A percentile compares a stretch with the other conserved stretches of the same genome.
Evolutionary conservation across 2,113 vertebrate species (phyloP).

Genomic region (Halcyon malimbica): DNA sequence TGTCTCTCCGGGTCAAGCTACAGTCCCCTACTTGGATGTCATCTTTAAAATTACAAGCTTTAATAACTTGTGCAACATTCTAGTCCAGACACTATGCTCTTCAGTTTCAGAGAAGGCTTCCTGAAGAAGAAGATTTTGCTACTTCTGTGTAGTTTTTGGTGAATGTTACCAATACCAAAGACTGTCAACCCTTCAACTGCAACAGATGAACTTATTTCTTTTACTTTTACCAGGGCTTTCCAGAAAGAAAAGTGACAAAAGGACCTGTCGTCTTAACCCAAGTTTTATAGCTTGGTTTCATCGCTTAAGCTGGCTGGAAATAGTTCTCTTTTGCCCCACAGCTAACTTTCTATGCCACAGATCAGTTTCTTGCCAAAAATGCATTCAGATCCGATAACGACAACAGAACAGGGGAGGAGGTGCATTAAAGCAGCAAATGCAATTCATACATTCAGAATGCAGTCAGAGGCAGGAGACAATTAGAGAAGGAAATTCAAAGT

Average conservation of each 20-base stretch:
- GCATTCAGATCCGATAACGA: not conserved
- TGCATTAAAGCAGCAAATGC: conserved; percentile 12
- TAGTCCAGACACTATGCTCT: not conserved
- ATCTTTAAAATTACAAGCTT: not conserved
- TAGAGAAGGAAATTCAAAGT: conserved; percentile 53
- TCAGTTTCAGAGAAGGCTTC: not conserved
- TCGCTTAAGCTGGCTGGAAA: not conserved
- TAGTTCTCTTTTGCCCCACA: not conserved
- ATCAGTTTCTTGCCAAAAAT: not conserved
- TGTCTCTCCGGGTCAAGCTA: not conserved
- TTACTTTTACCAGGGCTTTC: not conserved
- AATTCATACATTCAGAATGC: conserved; percentile 11
- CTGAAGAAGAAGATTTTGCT: not conserved
- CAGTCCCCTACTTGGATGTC: not conserved
- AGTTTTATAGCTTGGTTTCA: not conserved
- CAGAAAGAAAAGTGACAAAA: not conserved
- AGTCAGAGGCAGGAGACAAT: conserved; percentile 38
- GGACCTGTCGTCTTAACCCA: not conserved
- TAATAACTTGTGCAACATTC: not conserved
- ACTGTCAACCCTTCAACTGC: not conserved
- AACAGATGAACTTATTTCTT: not conserved
- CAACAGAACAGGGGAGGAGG: not conserved
- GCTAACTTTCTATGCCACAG: not conserved
- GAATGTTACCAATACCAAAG: not conserved
- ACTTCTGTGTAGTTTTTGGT: not conserved